Percentiles rank a stretch among this genome's conserved stretches.
Conservation (phyloP, 2,888 invertebrate genomes). For the Epistrophe eligans region DNA sequence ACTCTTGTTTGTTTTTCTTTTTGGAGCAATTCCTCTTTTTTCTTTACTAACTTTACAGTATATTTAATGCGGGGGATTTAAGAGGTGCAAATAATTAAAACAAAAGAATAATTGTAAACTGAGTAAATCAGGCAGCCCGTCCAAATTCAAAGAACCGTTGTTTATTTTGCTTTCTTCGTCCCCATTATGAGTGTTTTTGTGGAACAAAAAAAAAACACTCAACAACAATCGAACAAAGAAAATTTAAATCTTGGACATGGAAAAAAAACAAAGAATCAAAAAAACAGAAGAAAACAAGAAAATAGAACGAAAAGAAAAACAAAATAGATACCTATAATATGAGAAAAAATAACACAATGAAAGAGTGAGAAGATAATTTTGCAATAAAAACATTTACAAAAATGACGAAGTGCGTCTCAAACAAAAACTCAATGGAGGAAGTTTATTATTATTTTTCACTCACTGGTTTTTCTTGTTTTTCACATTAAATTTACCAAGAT, state of each 20-base stretch:
- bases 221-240: slow-evolving; percentile 62
- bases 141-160: slow-evolving; percentile 62
- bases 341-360: slow-evolving; percentile 42
- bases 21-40: slow-evolving; percentile 5
- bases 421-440: slow-evolving; percentile 30
- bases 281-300: slow-evolving; percentile 71
- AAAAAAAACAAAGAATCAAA: slow-evolving; percentile 6
- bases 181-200: slow-evolving; percentile 21
- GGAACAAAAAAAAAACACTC: slow-evolving; percentile 29
- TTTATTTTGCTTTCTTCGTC: slow-evolving; percentile 23
- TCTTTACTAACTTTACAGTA: slow-evolving; percentile 48
- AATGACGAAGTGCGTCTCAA: slow-evolving; percentile 66
- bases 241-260: slow-evolving; percentile 42
- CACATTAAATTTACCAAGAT: neutral
- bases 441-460: slow-evolving; percentile 29
- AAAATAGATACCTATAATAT: slow-evolving; percentile 10
- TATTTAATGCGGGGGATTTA: slow-evolving; percentile 3
- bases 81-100: slow-evolving; percentile 1
- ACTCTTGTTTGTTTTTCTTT: slow-evolving; percentile 8
- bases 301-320: slow-evolving; percentile 64
- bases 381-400: slow-evolving; percentile 14
- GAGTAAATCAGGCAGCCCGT: slow-evolving; percentile 36
- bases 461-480: slow-evolving; percentile 44
- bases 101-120: slow-evolving; percentile 64
- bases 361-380: slow-evolving; percentile 11